Evolutionary conservation across 2,797 vertebrate genomes (phyloP), one percentile per base, ranked within the genome.

Genomic region (Merluccius polli): DNA sequence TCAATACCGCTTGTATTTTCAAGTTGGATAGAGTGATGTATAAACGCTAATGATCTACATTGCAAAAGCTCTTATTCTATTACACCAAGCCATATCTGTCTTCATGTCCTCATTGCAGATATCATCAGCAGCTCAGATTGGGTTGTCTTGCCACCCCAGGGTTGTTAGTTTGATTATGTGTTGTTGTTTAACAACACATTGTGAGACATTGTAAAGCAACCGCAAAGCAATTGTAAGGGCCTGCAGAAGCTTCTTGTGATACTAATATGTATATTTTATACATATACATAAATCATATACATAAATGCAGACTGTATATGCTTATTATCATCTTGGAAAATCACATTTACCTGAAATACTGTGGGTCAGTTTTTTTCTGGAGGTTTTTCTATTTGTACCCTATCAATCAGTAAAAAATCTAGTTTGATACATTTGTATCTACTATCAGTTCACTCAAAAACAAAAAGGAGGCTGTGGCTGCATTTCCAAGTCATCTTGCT

Each of bases 401-500:
- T 2, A 27, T 84, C 84, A 74, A n/a, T 90, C 79, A 81, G 79
- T 48, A n/a, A n/a, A n/a, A n/a, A n/a, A n/a, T n/a, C n/a, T n/a
- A n/a, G n/a, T n/a, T n/a, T n/a, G n/a, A n/a, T n/a, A n/a, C n/a
- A n/a, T n/a, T n/a, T n/a, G n/a, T n/a, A n/a, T n/a, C n/a, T n/a
- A n/a, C n/a, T n/a, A n/a, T n/a, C n/a, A n/a, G n/a, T n/a, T n/a
- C n/a, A n/a, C n/a, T n/a, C n/a, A n/a, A n/a, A n/a, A n/a, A n/a
- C n/a, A n/a, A n/a, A n/a, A n/a, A n/a, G n/a, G n/a, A n/a, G n/a
- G n/a, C n/a, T n/a, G n/a, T n/a, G n/a, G n/a, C n/a, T n/a, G n/a
- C n/a, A n/a, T n/a, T n/a, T n/a, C n/a, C n/a, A n/a, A n/a, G n/a
- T n/a, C n/a, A n/a, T n/a, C n/a, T n/a, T n/a, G n/a, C n/a, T n/a